Evolutionary conservation across 2,113 vertebrate genomes (phyloP).

Genomic region (Protobothrops flavoviridis): DNA sequence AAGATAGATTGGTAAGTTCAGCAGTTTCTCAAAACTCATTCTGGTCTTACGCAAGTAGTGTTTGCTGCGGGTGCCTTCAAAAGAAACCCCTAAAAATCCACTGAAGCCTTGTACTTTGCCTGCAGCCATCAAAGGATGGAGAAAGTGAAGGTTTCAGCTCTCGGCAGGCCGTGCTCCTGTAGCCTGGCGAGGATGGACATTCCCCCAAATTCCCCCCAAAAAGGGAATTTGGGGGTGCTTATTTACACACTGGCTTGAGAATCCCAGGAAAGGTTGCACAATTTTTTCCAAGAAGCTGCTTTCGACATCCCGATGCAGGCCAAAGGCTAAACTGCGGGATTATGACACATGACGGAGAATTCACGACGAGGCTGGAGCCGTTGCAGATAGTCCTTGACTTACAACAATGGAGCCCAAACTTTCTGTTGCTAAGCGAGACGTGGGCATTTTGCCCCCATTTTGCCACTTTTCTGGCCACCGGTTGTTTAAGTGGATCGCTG

Average conservation of each 20-base stretch:
- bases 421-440: no score
- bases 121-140: background rate
- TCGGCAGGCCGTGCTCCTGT: background rate
- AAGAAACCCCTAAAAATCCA: background rate
- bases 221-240: background rate
- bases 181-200: background rate
- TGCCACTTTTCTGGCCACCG: no score
- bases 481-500: background rate
- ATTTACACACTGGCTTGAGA: background rate
- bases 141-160: background rate
- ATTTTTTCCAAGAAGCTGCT: background rate
- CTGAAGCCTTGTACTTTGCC: background rate
- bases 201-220: background rate
- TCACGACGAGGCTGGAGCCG: background rate
- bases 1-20: background rate
- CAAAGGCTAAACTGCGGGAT: background rate
- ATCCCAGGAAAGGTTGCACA: background rate
- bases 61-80: background rate
- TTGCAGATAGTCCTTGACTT: no score
- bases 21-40: background rate
- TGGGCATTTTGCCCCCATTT: background rate
- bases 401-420: slow-evolving; percentile 39
- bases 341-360: background rate
- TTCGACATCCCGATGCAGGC: background rate
- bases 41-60: background rate